Evolutionary conservation across 2,888 invertebrate genomes (phyloP).

Genomic region (Trachelus troglodyta): DNA sequence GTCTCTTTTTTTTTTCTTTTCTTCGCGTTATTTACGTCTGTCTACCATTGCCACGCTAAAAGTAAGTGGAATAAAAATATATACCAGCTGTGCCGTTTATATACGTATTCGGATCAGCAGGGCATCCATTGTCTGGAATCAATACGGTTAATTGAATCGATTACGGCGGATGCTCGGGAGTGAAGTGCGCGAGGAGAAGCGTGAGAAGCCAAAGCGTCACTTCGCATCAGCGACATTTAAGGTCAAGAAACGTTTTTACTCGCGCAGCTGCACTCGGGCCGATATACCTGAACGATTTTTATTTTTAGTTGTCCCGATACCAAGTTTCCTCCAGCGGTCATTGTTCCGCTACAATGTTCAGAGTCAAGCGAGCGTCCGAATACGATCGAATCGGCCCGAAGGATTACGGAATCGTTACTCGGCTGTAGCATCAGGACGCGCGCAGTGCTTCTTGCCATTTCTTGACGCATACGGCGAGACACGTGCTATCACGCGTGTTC

Average conservation of each 20-base stretch:
- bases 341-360: background rate
- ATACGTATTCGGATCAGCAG: background rate
- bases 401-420: background rate
- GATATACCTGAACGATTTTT: background rate
- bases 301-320: background rate
- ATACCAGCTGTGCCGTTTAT: background rate
- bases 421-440: background rate
- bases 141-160: background rate
- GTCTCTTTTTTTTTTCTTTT: too few species aligned
- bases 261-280: background rate
- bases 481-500: background rate
- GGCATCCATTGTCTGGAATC: background rate
- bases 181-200: background rate
- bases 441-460: background rate
- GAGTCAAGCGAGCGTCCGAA: background rate
- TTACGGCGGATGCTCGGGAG: background rate
- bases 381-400: background rate
- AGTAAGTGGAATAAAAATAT: background rate
- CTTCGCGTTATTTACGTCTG: background rate
- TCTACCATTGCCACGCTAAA: background rate
- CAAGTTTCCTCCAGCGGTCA: background rate
- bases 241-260: background rate
- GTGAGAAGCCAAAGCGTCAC: background rate
- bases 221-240: background rate
- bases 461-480: background rate